Evolutionary conservation across 2,797 vertebrate species (phyloP), one percentile per base, ranked within the genome.

Genomic region (Lophotriccus pileatus): DNA sequence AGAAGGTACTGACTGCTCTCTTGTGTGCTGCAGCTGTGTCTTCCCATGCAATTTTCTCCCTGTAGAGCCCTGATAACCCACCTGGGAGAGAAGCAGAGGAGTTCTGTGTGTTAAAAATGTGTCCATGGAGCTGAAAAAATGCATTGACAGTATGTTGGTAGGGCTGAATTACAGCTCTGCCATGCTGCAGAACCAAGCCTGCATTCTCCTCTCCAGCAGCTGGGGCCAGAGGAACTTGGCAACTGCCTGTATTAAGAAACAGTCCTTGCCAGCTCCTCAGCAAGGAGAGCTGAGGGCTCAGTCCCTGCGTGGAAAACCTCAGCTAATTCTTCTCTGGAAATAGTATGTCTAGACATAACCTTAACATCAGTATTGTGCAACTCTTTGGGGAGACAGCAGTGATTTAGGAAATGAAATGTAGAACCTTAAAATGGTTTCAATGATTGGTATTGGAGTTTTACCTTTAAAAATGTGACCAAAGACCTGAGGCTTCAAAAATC

Each of bases 171-270:
- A 27, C 25, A 21, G 13, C n/a, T 75, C 50, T 63, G 73, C 39
- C n/a, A 39, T 0, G 0, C 32, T 60, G 32, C 8, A 6, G 27
- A 52, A 46, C 32, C 28, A 34, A 59, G 18, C 7, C 34, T 12
- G 13, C 1, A 0, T 50, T 59, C n/a, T 36, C 30, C 25, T 14
- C 18, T 19, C 46, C 0, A 0, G 41, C 1, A 0, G 10, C 4
- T 1, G 2, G 46, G 73, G 16, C 30, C 67, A 56, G 27, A 22
- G 25, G 23, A 39, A 23, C 3, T 73, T 64, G 64, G 34, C 68
- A 50, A 12, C 3, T 34, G 16, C 14, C 37, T 0, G 0, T 12
- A 23, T 23, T 16, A 37, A 2, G 2, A 79, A 49, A 77, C 12
- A 3, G 27, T 6, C 16, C 32, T 39, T 53, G 27, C 24, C 73